phyloP scores from a whole-genome alignment of 2,888 invertebrate species.

The Kuschelorhynchus macadamiae region DNA sequence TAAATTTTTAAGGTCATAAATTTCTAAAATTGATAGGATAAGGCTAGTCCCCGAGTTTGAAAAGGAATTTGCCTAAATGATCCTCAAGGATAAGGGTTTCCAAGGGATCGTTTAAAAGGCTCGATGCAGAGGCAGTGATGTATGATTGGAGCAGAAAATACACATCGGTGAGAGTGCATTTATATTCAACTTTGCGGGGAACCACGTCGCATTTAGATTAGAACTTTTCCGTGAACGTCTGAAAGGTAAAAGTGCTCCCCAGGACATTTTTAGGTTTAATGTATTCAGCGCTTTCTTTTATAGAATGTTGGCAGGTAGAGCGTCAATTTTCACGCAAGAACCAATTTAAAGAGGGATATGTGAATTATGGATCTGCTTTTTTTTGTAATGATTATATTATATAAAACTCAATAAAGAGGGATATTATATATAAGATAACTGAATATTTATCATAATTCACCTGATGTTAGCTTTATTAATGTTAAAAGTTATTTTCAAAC shows the following conservation, averaged over 20 bases:
- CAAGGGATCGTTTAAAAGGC: slow-evolving; percentile 29
- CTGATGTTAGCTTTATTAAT: too few relatives aligned
- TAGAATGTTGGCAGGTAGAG: slow-evolving; percentile 11
- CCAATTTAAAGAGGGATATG: slow-evolving; percentile 8
- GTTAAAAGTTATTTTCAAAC: too few relatives aligned
- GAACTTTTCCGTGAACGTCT: slow-evolving; percentile 35
- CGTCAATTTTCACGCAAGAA: slow-evolving; percentile 33
- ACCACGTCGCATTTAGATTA: slow-evolving; percentile 38
- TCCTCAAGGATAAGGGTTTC: slow-evolving; percentile 11
- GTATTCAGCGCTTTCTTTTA: slow-evolving; percentile 41
- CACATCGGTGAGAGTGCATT: slow-evolving; percentile 32
- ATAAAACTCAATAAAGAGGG: too few relatives aligned
- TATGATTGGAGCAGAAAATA: slow-evolving; percentile 33
- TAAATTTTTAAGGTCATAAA: too few relatives aligned
- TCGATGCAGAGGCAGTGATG: slow-evolving; percentile 25
- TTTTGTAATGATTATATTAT: too few relatives aligned
- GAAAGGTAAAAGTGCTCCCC: slow-evolving; percentile 44
- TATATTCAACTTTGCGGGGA: slow-evolving; percentile 40
- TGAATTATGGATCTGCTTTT: too few relatives aligned
- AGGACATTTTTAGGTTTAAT: slow-evolving; percentile 39
- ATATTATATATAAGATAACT: too few relatives aligned
- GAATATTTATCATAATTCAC: too few relatives aligned
- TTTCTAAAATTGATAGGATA: not conserved
- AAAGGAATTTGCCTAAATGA: slow-evolving; percentile 3
- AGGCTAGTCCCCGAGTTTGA: not conserved